Evolutionary conservation across 2,888 invertebrate genomes (phyloP).

Genomic region (Pammene aurita): DNA sequence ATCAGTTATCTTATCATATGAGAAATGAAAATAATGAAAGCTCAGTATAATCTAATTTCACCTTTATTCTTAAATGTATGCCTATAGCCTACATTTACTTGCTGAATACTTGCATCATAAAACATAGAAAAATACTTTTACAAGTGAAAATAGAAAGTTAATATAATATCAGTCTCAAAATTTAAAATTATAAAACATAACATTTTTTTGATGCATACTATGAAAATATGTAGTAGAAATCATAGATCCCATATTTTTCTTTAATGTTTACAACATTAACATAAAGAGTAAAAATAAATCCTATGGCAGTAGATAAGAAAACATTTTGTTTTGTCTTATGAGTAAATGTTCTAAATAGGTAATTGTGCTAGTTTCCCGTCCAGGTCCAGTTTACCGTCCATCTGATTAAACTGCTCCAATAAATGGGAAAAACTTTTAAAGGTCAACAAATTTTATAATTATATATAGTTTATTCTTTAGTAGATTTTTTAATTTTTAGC

Average conservation of each 20-base stretch:
- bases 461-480: too few relatives aligned
- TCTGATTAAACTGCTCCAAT: too few relatives aligned
- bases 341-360: constrained; percentile 9
- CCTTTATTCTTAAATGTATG: constrained; percentile 13
- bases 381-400: too few relatives aligned
- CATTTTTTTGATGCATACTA: constrained; percentile 3
- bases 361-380: too few relatives aligned
- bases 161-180: constrained; percentile 29
- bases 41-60: not conserved
- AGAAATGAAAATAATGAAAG: too few relatives aligned
- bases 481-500: too few relatives aligned
- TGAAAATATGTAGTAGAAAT: constrained; percentile 5
- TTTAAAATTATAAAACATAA: constrained; percentile 24
- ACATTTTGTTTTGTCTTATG: constrained; percentile 6
- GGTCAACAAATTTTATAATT: too few relatives aligned
- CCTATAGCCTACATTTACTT: constrained; percentile 2
- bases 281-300: constrained; percentile 16
- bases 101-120: constrained; percentile 7
- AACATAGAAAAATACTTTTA: constrained; percentile 20
- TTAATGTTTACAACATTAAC: constrained; percentile 22
- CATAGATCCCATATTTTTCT: not conserved
- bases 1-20: too few relatives aligned
- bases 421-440: too few relatives aligned
- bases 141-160: constrained; percentile 27
- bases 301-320: constrained; percentile 20